Percentiles rank a stretch among this genome's conserved stretches.
Conservation (phyloP, 2,888 invertebrate species). For the Homarus gammarus region DNA sequence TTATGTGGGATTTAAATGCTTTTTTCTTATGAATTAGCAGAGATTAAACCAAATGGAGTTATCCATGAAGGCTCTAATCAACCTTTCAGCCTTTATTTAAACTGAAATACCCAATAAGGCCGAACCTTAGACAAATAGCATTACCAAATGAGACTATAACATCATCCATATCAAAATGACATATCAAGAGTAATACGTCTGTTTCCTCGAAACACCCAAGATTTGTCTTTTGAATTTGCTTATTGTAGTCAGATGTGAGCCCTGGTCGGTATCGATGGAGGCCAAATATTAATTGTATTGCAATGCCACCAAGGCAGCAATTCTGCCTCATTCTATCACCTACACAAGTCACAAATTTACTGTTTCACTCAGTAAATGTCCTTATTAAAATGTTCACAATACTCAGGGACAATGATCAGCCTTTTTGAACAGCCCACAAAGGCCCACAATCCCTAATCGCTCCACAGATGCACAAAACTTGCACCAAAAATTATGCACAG, state of each 20-base stretch:
- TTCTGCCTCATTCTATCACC: conserved; percentile 10
- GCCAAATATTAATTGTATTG: conserved; percentile 22
- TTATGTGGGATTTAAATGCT: neutral
- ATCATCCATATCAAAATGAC: conserved; percentile 37
- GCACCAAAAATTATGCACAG: conserved; percentile 63
- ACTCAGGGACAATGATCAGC: conserved; percentile 12
- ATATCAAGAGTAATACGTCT: conserved; percentile 35
- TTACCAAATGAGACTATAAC: conserved; percentile 31
- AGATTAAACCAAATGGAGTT: conserved; percentile 13
- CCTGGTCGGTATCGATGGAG: conserved; percentile 23
- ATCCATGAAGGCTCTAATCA: conserved; percentile 9
- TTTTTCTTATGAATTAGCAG: conserved; percentile 3
- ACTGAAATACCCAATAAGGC: conserved; percentile 23
- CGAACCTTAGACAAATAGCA: conserved; percentile 28
- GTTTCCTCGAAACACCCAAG: conserved; percentile 26
- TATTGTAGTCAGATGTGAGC: conserved; percentile 25
- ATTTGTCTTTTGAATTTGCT: conserved; percentile 28
- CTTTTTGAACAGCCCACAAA: conserved; percentile 44
- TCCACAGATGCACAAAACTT: conserved; percentile 56
- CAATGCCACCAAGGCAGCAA: conserved; percentile 26
- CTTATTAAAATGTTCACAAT: conserved; percentile 29
- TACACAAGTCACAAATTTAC: conserved; percentile 32
- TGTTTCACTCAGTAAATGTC: conserved; percentile 25
- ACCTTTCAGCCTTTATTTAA: neutral
- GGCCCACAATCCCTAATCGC: conserved; percentile 43